Evolutionary conservation across 1,140 invertebrate genomes (phyloP), one percentile per base, ranked within the genome.

Genomic region (Heliconius eleuchia): DNA sequence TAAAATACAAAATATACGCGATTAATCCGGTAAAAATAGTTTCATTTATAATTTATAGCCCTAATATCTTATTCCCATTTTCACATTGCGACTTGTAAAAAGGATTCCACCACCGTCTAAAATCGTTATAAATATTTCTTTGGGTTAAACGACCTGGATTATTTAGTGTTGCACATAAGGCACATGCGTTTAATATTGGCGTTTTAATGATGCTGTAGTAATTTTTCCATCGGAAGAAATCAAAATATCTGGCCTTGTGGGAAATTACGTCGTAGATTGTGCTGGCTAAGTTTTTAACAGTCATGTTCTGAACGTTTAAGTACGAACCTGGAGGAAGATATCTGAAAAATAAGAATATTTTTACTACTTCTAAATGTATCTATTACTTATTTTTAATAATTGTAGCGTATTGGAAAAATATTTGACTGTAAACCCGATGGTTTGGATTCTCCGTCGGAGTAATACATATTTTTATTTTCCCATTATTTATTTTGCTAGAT

Each of bases 41-140:
- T n/a, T n/a, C n/a, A n/a, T n/a, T n/a, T n/a, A n/a, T n/a, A n/a
- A n/a, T n/a, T n/a, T n/a, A n/a, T n/a, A n/a, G n/a, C n/a, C n/a
- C n/a, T 27, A 66, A 66, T 6, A 66, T 30, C 11, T 66, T 66
- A 66, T 66, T 66, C 3, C 27, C 52, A 50, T 74, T 39, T 19
- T 66, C 39, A 79, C 89, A 90, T n/a, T 83, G 52, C 1, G 84
- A 34, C 23, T 80, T 71, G 72, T 86, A 89, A 2, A 78, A 70
- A 42, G 80, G 77, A 19, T 89, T 89, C 91, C 91, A 91, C 89
- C 91, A 91, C 27, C 79, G 77, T 72, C 91, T 87, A 23, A 92
- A 89, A 0, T 82, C 71, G 0, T 37, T 34, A 18, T 86, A 84
- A 9, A 50, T 77, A 5, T 75, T 75, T 23, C 55, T 80, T n/a